phyloP scores from a whole-genome alignment of 2,888 invertebrate species.

The Hemistola chrysoprasaria region DNA sequence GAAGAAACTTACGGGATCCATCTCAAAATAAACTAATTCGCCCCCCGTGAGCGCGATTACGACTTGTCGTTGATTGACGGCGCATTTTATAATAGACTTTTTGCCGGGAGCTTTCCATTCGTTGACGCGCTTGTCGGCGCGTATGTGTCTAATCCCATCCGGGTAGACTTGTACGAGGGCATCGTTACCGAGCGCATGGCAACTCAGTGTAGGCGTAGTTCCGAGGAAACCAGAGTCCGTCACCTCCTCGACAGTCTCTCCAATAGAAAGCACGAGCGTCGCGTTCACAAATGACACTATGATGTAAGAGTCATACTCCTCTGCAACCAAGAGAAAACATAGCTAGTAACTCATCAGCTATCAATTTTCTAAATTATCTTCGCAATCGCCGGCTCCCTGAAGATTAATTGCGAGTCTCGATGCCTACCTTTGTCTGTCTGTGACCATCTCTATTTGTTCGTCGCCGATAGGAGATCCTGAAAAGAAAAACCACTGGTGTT shows the following conservation, averaged over 20 bases:
- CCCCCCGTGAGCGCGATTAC: slow-evolving; percentile 98
- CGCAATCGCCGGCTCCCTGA: slow-evolving; percentile 51
- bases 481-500: slow-evolving; percentile 96
- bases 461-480: slow-evolving; percentile 84
- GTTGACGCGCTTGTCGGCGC: slow-evolving; percentile 98
- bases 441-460: slow-evolving; percentile 67
- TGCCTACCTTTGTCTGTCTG: slow-evolving; percentile 71
- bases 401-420: slow-evolving; percentile 45
- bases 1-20: slow-evolving; percentile 93
- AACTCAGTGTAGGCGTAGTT: slow-evolving; percentile 98
- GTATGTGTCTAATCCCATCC: slow-evolving; percentile 98
- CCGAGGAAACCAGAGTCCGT: slow-evolving; percentile 99
- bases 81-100: slow-evolving; percentile 98
- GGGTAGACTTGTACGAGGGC: slow-evolving; percentile 99
- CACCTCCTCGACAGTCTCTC: slow-evolving; percentile 99
- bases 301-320: slow-evolving; percentile 99
- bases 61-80: slow-evolving; percentile 98
- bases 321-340: slow-evolving; percentile 88
- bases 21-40: slow-evolving; percentile 99
- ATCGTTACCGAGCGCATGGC: slow-evolving; percentile 98
- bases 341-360: slow-evolving; percentile 36
- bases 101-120: slow-evolving; percentile 99
- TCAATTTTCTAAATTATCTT: slow-evolving; percentile 41
- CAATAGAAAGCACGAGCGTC: slow-evolving; percentile 98
- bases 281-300: slow-evolving; percentile 99